A percentile compares a stretch with the other conserved stretches of the same genome.
These are phyloP conservation scores for Polypedilum vanderplanki DNA, from an alignment of 1,140 invertebrate genomes.

Conservation along the genomic window DNA sequence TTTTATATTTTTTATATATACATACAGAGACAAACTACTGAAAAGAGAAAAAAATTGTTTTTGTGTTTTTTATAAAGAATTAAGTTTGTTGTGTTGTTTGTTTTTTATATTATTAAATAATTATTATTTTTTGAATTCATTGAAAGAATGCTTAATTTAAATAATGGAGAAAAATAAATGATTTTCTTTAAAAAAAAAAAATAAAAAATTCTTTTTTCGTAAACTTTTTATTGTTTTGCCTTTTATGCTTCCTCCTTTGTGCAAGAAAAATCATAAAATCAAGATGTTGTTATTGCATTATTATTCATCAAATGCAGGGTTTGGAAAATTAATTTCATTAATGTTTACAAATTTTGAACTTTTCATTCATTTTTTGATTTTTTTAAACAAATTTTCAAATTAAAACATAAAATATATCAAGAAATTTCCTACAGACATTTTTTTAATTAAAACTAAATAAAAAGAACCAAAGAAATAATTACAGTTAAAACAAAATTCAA, in stretches of 20 bases:
- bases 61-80: slow-evolving; percentile 28
- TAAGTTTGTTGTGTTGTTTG: slow-evolving; percentile 29
- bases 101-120: slow-evolving; percentile 21
- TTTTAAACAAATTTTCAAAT: too few relatives aligned
- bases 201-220: neutral
- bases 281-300: too few relatives aligned
- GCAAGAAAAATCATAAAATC: neutral
- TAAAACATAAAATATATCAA: too few relatives aligned
- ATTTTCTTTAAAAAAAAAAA: slow-evolving; percentile 1
- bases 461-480: too few relatives aligned
- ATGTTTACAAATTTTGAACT: too few relatives aligned
- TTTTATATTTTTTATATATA: slow-evolving; percentile 26
- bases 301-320: too few relatives aligned
- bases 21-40: slow-evolving; percentile 22
- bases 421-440: too few relatives aligned
- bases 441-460: too few relatives aligned
- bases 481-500: too few relatives aligned
- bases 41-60: slow-evolving; percentile 26
- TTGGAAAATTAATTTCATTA: too few relatives aligned
- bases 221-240: neutral
- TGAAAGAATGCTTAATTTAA: slow-evolving; percentile 27
- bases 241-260: slow-evolving; percentile 4
- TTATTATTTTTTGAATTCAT: slow-evolving; percentile 26
- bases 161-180: slow-evolving; percentile 20
- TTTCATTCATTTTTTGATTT: too few relatives aligned